Evolutionary conservation across 64 coral and sea anemone genomes (phyloP).

Genomic region (Porites lutea): DNA sequence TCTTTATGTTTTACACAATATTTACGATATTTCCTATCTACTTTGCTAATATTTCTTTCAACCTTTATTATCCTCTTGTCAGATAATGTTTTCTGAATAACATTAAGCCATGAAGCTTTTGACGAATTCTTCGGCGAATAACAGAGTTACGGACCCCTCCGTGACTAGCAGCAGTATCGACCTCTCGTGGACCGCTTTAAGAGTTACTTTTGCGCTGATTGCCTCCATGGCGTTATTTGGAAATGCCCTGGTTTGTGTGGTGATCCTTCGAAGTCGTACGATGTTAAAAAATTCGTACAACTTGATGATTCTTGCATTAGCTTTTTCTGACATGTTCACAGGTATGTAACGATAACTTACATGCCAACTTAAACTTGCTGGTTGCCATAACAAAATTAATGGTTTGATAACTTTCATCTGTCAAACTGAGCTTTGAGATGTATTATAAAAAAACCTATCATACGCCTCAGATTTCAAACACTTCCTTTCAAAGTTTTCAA

Average conservation of each 20-base stretch:
- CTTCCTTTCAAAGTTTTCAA: no score
- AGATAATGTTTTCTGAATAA: not conserved
- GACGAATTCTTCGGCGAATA: not conserved
- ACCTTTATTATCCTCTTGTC: not conserved
- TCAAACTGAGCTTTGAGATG: no score
- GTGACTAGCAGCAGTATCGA: not conserved
- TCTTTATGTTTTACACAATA: no score
- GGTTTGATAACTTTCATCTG: no score
- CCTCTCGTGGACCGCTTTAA: not conserved
- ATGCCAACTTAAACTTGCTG: not conserved
- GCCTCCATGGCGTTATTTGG: conserved; percentile 38
- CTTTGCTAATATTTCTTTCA: no score
- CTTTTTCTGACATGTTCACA: conserved; percentile 29
- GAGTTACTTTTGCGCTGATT: conserved; percentile 32
- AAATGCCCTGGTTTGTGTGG: conserved; percentile 2
- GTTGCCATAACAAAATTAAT: no score
- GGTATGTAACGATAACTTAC: not conserved
- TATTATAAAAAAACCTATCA: no score
- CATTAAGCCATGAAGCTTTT: not conserved
- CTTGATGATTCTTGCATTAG: conserved; percentile 25
- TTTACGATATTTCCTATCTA: no score
- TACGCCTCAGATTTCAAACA: no score
- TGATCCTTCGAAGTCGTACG: conserved; percentile 4
- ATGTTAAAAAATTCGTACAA: conserved; percentile 16
- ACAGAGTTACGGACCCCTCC: not conserved